Base-by-base conservation (phyloP, 2,888 invertebrate species). In the Aporophyla nigra region DNA sequence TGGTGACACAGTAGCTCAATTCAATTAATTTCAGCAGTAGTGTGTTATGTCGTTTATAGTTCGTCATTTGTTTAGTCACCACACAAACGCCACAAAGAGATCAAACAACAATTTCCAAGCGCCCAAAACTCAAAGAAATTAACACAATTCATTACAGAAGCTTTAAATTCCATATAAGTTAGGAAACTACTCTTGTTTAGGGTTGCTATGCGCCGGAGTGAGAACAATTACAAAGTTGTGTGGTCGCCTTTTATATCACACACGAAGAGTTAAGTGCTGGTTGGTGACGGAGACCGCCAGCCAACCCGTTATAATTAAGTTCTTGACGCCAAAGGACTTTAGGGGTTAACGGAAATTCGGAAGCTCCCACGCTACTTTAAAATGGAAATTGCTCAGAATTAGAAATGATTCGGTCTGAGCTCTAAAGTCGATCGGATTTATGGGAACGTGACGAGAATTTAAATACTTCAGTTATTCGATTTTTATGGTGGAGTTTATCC, bases 61-160 rank as follows among this genome's bases (percentile, higher is more conserved):
- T 40, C 59, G 19, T 70, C 49, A 56, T 58, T 58, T 49, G 46
- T 77, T 59, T 10, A 77, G n/a, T 51, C 7, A 53, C 71, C 67
- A 65, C 27, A 63, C 4, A 33, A 49, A 49, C 2, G 21, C 53
- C 78, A 46, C 71, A 78, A 61, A 63, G 68, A 71, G 70, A 69
- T 79, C 71, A 77, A 72, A 80, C 68, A 80, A 71, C 73, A 54
- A 56, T 66, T 66, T 74, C 6, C 43, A 73, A 83, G 62, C 69
- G 56, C 53, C 27, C 51, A 71, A 74, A 82, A 84, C 84, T 80
- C 76, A 63, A 81, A 82, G 82, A 87, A 82, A 85, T 87, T 84
- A 86, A 80, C 74, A 74, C 79, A 84, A 87, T 86, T 87, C 71
- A 88, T 86, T 86, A 83, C 83, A 21, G 54, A 73, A 78, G 80